These are phyloP conservation scores for Malacosoma neustria DNA, from an alignment of 2,888 invertebrate genomes.

Conservation along the genomic window DNA sequence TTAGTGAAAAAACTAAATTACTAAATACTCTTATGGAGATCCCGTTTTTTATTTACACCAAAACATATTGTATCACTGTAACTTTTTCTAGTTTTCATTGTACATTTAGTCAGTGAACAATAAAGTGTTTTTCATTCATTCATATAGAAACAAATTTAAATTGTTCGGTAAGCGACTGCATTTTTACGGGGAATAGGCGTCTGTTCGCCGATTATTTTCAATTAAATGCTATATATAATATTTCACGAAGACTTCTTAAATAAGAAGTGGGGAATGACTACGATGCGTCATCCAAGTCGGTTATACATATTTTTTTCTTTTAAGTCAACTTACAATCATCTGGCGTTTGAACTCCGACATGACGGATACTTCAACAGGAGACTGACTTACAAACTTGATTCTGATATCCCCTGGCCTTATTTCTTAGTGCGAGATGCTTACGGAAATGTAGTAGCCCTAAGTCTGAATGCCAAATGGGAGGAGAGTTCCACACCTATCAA, in stretches of 20 bases:
- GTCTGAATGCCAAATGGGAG: slow-evolving; percentile 21
- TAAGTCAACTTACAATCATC: slow-evolving; percentile 27
- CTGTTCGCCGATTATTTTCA: slow-evolving; percentile 21
- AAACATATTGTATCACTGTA: too few species aligned
- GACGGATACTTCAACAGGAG: slow-evolving; percentile 49
- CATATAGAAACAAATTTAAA: slow-evolving; percentile 14
- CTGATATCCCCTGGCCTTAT: slow-evolving; percentile 38
- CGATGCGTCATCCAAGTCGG: slow-evolving; percentile 17
- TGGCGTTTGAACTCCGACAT: slow-evolving; percentile 34
- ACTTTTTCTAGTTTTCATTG: too few species aligned
- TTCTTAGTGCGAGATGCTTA: slow-evolving; percentile 29
- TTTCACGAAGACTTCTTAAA: slow-evolving; percentile 23
- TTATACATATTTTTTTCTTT: slow-evolving; percentile 33
- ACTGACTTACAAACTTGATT: slow-evolving; percentile 42
- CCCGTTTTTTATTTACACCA: not conserved
- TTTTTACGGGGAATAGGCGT: slow-evolving; percentile 24
- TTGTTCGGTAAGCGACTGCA: slow-evolving; percentile 26
- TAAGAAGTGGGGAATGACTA: slow-evolving; percentile 14
- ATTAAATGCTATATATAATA: slow-evolving; percentile 34
- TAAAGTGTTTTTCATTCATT: too few species aligned
- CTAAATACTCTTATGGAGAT: not conserved
- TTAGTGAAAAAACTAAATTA: not conserved
- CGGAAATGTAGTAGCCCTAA: slow-evolving; percentile 33
- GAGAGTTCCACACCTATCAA: slow-evolving; percentile 13
- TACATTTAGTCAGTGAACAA: too few species aligned